Base-by-base conservation (phyloP, 2,888 invertebrate genomes). In the Ecliptopera silaceata region DNA sequence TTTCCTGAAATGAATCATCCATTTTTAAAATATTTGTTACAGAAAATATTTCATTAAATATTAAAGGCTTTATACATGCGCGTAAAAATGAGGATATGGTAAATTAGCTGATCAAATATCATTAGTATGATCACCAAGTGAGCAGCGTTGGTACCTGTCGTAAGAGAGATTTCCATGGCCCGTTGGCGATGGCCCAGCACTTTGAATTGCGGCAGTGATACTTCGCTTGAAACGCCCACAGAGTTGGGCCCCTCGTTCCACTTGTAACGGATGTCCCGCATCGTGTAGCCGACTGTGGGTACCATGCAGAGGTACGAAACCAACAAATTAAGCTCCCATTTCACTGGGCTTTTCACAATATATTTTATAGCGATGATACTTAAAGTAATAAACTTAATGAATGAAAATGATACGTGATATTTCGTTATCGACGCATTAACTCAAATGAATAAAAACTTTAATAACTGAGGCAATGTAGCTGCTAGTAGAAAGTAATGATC, bases 181-280 rank as follows among this genome's bases (percentile, higher is more conserved):
- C 96, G 95, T 93, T 97, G 97, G 81, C 97, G 95, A 93, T 97
- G 97, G 86, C 97, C 97, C 92, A 97, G 95, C 90, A 97, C 97
- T 94, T 97, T 97, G 95, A 98, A 97, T 93, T 98, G 97, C 88
- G 98, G 97, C 90, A 98, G 95, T 83, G 97, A 97, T 88, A 97
- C 97, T 92, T 97, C 97, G 92, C 95, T 95, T 92, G 97, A 96
- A 84, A 97, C 96, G 88, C 97, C 97, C 88, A 97, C 97, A 86
- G 97, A 97, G 93, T 96, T 95, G 81, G 96, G 95, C 77, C 97
- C 97, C 92, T 97, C 97, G 93, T 97, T 97, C 98, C 98, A 98
- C 92, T 96, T 97, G 95, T 98, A 98, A 85, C 97, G 95, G 94
- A 97, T 97, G 95, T 98, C 97, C 93, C 96, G 94, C 97, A 97